Evolutionary conservation across 1,140 invertebrate species (phyloP), one percentile per base, ranked within the genome.

Genomic region (Drosophila nannoptera): DNA sequence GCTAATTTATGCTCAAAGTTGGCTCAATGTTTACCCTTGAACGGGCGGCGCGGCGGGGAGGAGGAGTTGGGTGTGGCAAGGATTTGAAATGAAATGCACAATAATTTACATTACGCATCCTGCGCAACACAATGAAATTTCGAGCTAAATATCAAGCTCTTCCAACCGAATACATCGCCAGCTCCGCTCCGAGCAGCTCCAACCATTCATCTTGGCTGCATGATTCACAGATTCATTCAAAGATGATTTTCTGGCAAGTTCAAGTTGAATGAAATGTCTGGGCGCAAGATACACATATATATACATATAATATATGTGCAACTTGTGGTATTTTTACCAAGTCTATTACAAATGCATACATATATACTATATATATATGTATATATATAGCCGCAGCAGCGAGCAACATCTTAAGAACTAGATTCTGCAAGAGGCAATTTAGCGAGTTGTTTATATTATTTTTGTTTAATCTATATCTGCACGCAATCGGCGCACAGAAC

Each of bases 51-150:
- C 16, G 42, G n/a, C 29, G 4, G 31, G 63, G 40, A 14, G 52
- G 50, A 45, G 64, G 38, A 46, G 64, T n/a, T n/a, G n/a, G 22
- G 22, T 22, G 3, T 22, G 22, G 22, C 22, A 64, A 74, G 81
- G 58, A 73, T 73, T 52, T 22, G 64, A 63, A 78, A 78, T 80
- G 69, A 74, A 84, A 86, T 84, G 73, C 73, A 68, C 81, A 74
- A 86, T 84, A 86, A 84, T 80, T 83, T 73, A 84, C 58, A 84
- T 76, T 78, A 84, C 76, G 32, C 77, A 84, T 80, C 65, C 75
- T 66, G 60, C 50, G 45, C 7, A 7, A 45, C 9, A 45, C 14
- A 22, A 35, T 45, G n/a, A 56, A 58, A 58, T 14, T 45, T 49
- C 7, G 35, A 60, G 61, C 33, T 61, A 46, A 46, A 61, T 78